Evolutionary conservation across 2,113 vertebrate genomes (phyloP).

Genomic region (Scatophagus argus): DNA sequence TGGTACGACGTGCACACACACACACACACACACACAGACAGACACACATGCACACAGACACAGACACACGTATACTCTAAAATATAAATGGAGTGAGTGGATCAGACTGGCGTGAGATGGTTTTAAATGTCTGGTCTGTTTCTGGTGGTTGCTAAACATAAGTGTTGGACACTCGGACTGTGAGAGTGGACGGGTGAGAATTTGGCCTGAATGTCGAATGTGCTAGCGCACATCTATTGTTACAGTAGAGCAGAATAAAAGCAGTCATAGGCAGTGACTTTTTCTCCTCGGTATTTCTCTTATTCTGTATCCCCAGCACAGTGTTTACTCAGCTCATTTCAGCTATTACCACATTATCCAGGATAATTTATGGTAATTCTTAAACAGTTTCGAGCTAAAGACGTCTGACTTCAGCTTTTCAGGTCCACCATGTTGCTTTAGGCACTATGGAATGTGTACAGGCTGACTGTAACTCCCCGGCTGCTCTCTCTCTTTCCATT

Average conservation of each 20-base stretch:
- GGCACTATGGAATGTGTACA: constrained; percentile 65
- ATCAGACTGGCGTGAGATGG: constrained; percentile 71
- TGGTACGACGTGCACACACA: constrained; percentile 25
- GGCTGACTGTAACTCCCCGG: constrained; percentile 40
- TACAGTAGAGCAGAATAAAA: constrained; percentile 9
- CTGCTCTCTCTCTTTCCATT: constrained; percentile 21
- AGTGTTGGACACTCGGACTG: constrained; percentile 19
- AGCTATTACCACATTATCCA: constrained; percentile 44
- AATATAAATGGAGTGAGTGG: constrained; percentile 74
- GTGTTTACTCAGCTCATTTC: constrained; percentile 56
- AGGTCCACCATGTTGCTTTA: constrained; percentile 63
- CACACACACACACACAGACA: constrained; percentile 34
- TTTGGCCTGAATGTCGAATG: constrained; percentile 35
- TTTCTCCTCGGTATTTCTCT: constrained; percentile 9
- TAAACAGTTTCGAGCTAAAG: constrained; percentile 59
- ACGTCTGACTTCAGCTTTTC: constrained; percentile 52
- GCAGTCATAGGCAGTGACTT: neutral
- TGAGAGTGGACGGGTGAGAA: constrained; percentile 4
- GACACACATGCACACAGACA: constrained; percentile 31
- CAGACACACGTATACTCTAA: constrained; percentile 31
- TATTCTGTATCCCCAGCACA: neutral
- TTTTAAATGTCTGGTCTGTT: constrained; percentile 72
- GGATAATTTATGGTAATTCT: constrained; percentile 62
- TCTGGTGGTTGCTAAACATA: constrained; percentile 62
- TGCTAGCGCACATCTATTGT: constrained; percentile 21